Evolutionary conservation across 2,113 vertebrate genomes (phyloP).

Genomic region (Engystomops pustulosus): DNA sequence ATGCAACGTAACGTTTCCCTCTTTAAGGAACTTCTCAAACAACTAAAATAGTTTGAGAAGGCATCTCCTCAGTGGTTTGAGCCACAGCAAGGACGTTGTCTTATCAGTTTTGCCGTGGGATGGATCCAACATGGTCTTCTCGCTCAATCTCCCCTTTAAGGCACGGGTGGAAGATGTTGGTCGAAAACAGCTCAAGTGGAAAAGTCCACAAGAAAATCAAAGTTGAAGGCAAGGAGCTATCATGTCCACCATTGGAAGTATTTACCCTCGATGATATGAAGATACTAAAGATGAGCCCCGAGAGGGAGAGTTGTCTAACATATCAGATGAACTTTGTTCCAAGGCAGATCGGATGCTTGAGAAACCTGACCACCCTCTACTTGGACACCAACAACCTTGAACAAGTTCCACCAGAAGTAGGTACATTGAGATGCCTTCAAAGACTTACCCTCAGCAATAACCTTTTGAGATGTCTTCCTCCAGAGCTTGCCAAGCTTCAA

Average conservation of each 20-base stretch:
- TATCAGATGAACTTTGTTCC: constrained; percentile 65
- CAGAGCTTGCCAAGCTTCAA: constrained; percentile 63
- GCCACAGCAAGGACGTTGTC: not conserved
- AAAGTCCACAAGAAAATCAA: constrained; percentile 65
- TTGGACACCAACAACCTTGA: constrained; percentile 68
- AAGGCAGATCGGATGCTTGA: constrained; percentile 59
- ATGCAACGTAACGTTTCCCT: not conserved
- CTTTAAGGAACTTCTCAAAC: not conserved
- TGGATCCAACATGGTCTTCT: not conserved
- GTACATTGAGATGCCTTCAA: constrained; percentile 62
- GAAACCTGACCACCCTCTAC: constrained; percentile 64
- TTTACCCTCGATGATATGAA: constrained; percentile 66
- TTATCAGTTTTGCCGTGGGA: not conserved
- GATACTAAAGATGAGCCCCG: constrained; percentile 69
- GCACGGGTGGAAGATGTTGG: constrained; percentile 61
- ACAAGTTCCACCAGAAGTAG: constrained; percentile 64
- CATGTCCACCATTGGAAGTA: constrained; percentile 14
- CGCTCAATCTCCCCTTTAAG: not conserved
- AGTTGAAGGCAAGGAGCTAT: constrained; percentile 66
- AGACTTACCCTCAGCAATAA: constrained; percentile 70
- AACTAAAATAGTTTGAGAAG: too few species aligned
- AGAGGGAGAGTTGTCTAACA: constrained; percentile 65
- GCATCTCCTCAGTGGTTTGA: not conserved
- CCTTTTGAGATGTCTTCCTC: constrained; percentile 59
- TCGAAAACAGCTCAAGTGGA: not conserved